Percentiles rank a stretch among this genome's conserved stretches.
Conservation (phyloP, 2,113 vertebrate genomes). For the Campylomormyrus tamandua region DNA sequence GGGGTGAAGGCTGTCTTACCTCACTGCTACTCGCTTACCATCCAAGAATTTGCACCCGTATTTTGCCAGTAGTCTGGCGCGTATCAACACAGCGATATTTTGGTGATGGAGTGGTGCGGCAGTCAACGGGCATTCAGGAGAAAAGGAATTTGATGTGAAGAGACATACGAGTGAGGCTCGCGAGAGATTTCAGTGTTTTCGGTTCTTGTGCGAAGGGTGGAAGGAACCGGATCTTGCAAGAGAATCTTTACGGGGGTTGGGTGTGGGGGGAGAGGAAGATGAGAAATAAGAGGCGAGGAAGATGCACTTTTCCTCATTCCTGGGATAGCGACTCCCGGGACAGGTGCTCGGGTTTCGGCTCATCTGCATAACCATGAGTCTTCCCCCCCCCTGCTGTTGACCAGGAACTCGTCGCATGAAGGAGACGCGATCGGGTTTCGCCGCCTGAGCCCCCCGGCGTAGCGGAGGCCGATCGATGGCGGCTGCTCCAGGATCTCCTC, state of each 20-base stretch:
- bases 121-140: background rate
- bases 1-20: background rate
- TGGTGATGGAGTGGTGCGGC: background rate
- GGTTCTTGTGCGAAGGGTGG: background rate
- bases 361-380: conserved; percentile 19
- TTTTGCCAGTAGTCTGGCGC: background rate
- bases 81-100: background rate
- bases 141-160: background rate
- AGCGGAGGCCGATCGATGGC: background rate
- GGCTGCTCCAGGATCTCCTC: background rate
- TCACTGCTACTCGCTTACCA: background rate
- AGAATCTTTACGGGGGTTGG: background rate
- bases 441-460: background rate
- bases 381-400: background rate
- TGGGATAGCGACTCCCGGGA: background rate
- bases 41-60: background rate
- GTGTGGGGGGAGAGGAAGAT: background rate
- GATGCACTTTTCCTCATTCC: background rate
- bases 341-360: background rate
- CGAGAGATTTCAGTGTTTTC: background rate
- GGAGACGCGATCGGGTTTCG: conserved; percentile 3
- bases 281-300: background rate
- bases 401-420: background rate
- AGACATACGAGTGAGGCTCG: background rate
- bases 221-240: background rate